A percentile compares a stretch with the other conserved stretches of the same genome.
These are phyloP conservation scores for Venustaconcha ellipsiformis DNA, from an alignment of 1,140 invertebrate species.

Conservation along the genomic window DNA sequence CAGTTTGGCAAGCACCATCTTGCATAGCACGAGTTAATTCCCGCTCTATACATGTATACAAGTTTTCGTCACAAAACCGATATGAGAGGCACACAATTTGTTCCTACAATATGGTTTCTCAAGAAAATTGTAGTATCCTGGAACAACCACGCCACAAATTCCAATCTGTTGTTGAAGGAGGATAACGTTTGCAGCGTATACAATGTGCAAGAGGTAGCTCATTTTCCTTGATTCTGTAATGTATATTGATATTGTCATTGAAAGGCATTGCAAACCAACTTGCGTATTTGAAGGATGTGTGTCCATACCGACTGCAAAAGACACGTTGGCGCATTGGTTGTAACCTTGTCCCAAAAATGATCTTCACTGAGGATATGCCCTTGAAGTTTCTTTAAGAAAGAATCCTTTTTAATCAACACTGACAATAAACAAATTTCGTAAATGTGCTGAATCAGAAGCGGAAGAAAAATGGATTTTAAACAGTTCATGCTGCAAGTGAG, in stretches of 20 bases:
- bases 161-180: conserved; percentile 5
- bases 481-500: background rate
- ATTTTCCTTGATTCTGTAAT: background rate
- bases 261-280: background rate
- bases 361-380: background rate
- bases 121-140: too few species aligned
- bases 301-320: too few species aligned
- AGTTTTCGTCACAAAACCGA: too few species aligned
- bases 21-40: too few species aligned
- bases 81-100: too few species aligned
- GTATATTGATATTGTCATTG: background rate
- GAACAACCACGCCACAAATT: too few species aligned
- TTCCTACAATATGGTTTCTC: too few species aligned
- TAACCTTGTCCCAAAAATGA: background rate
- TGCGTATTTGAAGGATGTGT: too few species aligned
- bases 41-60: too few species aligned
- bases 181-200: conserved; percentile 3
- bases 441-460: background rate
- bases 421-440: background rate
- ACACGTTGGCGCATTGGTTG: background rate
- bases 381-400: background rate
- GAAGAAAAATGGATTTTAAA: background rate
- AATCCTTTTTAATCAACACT: too few species aligned
- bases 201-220: background rate
- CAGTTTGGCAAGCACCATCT: too few species aligned